A percentile compares a stretch with the other conserved stretches of the same genome.
Evolutionary conservation across 2,797 vertebrate genomes (phyloP).

Genomic region (Sebastes nivosus): DNA sequence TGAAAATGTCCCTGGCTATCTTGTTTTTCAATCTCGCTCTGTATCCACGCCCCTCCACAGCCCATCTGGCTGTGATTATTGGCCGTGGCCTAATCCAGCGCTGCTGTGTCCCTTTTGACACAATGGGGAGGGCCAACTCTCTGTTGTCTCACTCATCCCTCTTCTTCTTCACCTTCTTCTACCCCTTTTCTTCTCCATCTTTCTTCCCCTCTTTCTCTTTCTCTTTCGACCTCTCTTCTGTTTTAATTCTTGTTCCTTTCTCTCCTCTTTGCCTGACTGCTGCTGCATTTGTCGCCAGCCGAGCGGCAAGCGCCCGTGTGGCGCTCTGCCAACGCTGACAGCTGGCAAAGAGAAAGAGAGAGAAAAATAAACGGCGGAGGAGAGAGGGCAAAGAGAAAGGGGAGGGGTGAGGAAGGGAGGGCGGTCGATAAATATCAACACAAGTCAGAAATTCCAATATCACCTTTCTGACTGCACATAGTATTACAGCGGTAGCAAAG

Average conservation of each 20-base stretch:
- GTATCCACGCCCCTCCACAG: slow-evolving; percentile 56
- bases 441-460: slow-evolving; percentile 64
- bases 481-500: slow-evolving; percentile 17
- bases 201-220: not conserved
- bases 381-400: slow-evolving; percentile 15
- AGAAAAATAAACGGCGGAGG: slow-evolving; percentile 61
- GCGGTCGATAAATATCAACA: slow-evolving; percentile 62
- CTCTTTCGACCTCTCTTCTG: slow-evolving; percentile 1
- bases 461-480: slow-evolving; percentile 43
- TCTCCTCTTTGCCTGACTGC: slow-evolving; percentile 54
- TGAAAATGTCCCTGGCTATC: slow-evolving; percentile 58
- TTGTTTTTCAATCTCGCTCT: slow-evolving; percentile 72
- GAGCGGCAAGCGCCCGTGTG: slow-evolving; percentile 59
- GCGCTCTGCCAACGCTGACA: slow-evolving; percentile 77
- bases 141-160: slow-evolving; percentile 57
- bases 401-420: not conserved
- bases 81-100: slow-evolving; percentile 75
- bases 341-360: slow-evolving; percentile 73
- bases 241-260: slow-evolving; percentile 39
- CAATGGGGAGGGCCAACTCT: slow-evolving; percentile 68
- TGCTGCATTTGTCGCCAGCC: slow-evolving; percentile 74
- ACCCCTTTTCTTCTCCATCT: not conserved
- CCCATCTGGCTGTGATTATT: slow-evolving; percentile 85
- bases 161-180: not conserved
- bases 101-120: slow-evolving; percentile 71